phyloP scores from a whole-genome alignment of 2,113 vertebrate species.

The Seriola dumerili region DNA sequence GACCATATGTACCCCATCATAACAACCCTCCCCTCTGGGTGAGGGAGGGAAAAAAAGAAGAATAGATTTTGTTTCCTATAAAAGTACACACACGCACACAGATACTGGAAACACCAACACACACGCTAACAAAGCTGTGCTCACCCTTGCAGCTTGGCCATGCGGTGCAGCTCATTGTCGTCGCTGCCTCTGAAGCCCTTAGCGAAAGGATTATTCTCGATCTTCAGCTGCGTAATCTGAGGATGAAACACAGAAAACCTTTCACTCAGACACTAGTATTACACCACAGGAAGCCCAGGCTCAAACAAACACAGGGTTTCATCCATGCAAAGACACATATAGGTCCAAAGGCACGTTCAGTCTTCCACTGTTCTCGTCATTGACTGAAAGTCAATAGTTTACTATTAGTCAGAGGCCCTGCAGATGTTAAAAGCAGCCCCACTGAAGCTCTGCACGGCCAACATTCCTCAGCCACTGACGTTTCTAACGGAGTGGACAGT shows the following conservation, averaged over 20 bases:
- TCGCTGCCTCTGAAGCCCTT: slow-evolving; percentile 97
- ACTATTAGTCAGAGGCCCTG: slow-evolving; percentile 52
- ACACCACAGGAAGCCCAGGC: not conserved
- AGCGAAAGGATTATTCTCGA: slow-evolving; percentile 96
- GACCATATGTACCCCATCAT: slow-evolving; percentile 77
- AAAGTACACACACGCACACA: slow-evolving; percentile 19
- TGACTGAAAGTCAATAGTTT: slow-evolving; percentile 54
- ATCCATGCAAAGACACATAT: not conserved
- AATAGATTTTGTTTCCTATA: slow-evolving; percentile 18
- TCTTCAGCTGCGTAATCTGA: slow-evolving; percentile 95
- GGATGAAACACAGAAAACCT: slow-evolving; percentile 48
- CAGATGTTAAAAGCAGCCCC: slow-evolving; percentile 61
- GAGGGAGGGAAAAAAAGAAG: not conserved
- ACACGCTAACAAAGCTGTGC: slow-evolving; percentile 21
- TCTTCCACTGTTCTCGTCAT: slow-evolving; percentile 15
- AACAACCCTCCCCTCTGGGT: slow-evolving; percentile 42
- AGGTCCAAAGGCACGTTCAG: not conserved
- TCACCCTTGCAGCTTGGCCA: slow-evolving; percentile 94
- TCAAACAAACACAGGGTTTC: not conserved
- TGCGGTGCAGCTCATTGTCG: slow-evolving; percentile 93
- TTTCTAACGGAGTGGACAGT: slow-evolving; percentile 60
- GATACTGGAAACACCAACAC: not conserved
- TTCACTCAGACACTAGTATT: slow-evolving; percentile 5
- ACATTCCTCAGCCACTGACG: slow-evolving; percentile 72
- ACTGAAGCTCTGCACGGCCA: slow-evolving; percentile 51